phyloP scores from a whole-genome alignment of 2,113 vertebrate genomes.

The Semnopithecus entellus region DNA sequence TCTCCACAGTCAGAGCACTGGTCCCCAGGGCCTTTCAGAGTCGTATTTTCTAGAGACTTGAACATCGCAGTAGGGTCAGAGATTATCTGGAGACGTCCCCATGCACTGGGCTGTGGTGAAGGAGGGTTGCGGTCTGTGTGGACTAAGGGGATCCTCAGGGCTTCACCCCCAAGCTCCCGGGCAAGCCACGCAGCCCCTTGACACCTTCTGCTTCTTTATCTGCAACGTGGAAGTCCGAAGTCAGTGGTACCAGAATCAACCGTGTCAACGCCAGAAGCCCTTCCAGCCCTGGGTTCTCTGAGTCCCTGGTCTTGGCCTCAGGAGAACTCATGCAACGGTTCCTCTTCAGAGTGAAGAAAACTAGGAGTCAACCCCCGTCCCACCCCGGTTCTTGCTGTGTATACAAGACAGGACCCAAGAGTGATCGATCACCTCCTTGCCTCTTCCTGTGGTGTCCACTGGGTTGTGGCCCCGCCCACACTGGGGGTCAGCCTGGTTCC shows the following conservation, averaged over 20 bases:
- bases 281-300: background rate
- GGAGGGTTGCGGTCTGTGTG: background rate
- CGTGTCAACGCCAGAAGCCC: background rate
- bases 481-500: background rate
- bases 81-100: too few relatives aligned
- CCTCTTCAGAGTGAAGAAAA: background rate
- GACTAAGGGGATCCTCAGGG: background rate
- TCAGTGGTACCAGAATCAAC: too few relatives aligned
- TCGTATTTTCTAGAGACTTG: background rate
- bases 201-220: background rate
- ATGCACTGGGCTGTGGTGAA: background rate
- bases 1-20: background rate
- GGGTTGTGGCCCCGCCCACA: too few relatives aligned
- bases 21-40: background rate
- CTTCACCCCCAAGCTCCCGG: too few relatives aligned
- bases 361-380: too few relatives aligned
- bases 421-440: too few relatives aligned
- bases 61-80: too few relatives aligned
- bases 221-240: background rate
- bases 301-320: too few relatives aligned
- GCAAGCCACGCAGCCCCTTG: background rate
- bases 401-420: background rate
- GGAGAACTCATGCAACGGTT: background rate
- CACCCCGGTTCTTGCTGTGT: background rate
- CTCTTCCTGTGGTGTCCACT: too few relatives aligned